Evolutionary conservation across 35 echinoderm and acorn worm genomes (phyloP).

Genomic region (Ophioderma brevispina): DNA sequence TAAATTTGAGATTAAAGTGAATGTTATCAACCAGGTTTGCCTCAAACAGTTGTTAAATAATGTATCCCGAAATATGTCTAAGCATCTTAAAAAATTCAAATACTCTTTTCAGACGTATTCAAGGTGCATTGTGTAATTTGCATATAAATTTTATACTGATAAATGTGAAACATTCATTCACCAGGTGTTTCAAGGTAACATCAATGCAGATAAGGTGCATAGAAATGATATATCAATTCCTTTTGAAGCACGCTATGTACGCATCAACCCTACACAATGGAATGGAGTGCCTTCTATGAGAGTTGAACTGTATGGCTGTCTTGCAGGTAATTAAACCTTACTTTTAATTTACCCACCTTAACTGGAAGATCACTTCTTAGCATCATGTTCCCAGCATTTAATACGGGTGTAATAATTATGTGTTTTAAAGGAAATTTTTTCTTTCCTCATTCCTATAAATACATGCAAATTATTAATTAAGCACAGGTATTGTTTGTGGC

Average conservation of each 20-base stretch:
- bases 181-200: conserved; percentile 49
- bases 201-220: conserved; percentile 20
- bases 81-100: background rate
- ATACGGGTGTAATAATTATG: too few species aligned
- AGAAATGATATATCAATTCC: conserved; percentile 25
- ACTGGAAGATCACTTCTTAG: too few species aligned
- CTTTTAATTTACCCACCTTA: too few species aligned
- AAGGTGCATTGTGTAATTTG: too few species aligned
- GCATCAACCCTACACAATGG: conserved; percentile 35
- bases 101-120: background rate
- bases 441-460: too few species aligned
- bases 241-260: conserved; percentile 36
- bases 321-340: conserved; percentile 45
- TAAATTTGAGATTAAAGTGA: too few species aligned
- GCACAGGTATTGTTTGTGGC: too few species aligned
- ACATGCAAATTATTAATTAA: too few species aligned
- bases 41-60: background rate
- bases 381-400: too few species aligned
- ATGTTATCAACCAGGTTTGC: background rate
- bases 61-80: background rate
- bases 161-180: too few species aligned
- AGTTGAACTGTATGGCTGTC: conserved; percentile 58
- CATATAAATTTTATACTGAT: too few species aligned
- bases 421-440: too few species aligned
- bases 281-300: conserved; percentile 32